Evolutionary conservation across 2,113 vertebrate genomes (phyloP).

Genomic region (Sinocyclocheilus grahami): DNA sequence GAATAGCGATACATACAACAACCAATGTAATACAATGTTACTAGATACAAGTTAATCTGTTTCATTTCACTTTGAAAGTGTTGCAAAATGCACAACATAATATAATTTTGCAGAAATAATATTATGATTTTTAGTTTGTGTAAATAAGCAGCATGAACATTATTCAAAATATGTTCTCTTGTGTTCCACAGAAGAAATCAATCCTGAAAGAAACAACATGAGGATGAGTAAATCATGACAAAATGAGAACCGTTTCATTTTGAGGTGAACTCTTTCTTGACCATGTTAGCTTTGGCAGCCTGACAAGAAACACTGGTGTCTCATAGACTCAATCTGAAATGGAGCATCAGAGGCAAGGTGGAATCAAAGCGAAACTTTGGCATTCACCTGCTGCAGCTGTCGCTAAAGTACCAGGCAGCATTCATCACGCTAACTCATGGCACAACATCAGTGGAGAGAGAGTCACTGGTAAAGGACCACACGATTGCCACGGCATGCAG

Average conservation of each 20-base stretch:
- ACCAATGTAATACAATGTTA: too few relatives aligned
- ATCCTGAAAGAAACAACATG: not conserved
- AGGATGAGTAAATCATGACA: not conserved
- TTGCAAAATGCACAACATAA: too few relatives aligned
- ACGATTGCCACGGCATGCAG: constrained; percentile 63
- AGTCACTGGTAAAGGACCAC: constrained; percentile 61
- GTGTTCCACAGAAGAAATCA: not conserved
- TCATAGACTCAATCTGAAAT: not conserved
- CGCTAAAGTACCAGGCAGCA: not conserved
- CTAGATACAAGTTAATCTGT: too few relatives aligned
- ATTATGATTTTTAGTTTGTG: too few relatives aligned
- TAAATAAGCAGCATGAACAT: not conserved
- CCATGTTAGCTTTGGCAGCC: not conserved
- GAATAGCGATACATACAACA: too few relatives aligned
- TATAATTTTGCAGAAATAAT: too few relatives aligned
- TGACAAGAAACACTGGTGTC: not conserved
- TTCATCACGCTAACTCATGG: constrained; percentile 44
- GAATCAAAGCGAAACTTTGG: constrained; percentile 10
- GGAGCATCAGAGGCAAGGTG: constrained; percentile 12
- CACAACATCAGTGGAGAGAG: constrained; percentile 35
- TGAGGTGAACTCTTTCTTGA: not conserved
- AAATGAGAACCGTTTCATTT: not conserved
- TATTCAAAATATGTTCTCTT: not conserved
- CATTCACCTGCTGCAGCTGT: constrained; percentile 46
- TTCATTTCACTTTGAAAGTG: too few relatives aligned